These are phyloP conservation scores for Tetropium fuscum DNA, from an alignment of 2,888 invertebrate genomes.

Conservation along the genomic window DNA sequence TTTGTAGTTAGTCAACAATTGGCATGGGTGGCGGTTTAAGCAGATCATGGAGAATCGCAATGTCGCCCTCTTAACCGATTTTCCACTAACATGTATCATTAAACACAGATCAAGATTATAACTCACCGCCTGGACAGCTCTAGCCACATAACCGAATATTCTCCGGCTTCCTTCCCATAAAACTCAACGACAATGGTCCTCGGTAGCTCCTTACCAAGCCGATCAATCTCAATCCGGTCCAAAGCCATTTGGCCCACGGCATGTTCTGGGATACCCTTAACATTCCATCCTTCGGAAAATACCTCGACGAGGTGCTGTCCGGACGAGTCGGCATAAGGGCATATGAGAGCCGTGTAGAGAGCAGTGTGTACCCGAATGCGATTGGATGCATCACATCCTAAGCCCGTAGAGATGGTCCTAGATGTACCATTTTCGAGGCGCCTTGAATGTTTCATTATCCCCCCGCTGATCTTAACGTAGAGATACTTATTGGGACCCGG, in stretches of 20 bases:
- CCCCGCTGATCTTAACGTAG: constrained; percentile 82
- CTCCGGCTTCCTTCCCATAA: constrained; percentile 79
- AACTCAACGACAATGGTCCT: constrained; percentile 84
- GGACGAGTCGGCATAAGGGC: constrained; percentile 69
- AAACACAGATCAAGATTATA: constrained; percentile 9
- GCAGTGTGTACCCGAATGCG: constrained; percentile 79
- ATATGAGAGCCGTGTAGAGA: constrained; percentile 69
- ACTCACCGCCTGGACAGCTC: constrained; percentile 78
- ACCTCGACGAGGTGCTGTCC: constrained; percentile 80
- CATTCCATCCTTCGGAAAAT: constrained; percentile 86
- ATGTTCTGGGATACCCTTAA: constrained; percentile 60
- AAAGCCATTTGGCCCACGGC: constrained; percentile 56
- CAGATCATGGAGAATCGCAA: too few relatives aligned
- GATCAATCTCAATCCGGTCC: constrained; percentile 69
- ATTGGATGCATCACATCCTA: constrained; percentile 79
- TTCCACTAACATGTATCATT: background rate
- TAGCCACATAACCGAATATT: constrained; percentile 85
- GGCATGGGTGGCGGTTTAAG: too few relatives aligned
- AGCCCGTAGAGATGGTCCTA: constrained; percentile 52
- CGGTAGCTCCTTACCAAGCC: constrained; percentile 73
- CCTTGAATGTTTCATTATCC: constrained; percentile 63
- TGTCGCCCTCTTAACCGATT: too few relatives aligned
- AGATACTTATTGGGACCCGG: constrained; percentile 81
- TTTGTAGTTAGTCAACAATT: too few relatives aligned
- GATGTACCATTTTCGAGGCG: constrained; percentile 71